phyloP scores from a whole-genome alignment of 2,113 vertebrate genomes.

The Pseudorectes ferrugineus region DNA sequence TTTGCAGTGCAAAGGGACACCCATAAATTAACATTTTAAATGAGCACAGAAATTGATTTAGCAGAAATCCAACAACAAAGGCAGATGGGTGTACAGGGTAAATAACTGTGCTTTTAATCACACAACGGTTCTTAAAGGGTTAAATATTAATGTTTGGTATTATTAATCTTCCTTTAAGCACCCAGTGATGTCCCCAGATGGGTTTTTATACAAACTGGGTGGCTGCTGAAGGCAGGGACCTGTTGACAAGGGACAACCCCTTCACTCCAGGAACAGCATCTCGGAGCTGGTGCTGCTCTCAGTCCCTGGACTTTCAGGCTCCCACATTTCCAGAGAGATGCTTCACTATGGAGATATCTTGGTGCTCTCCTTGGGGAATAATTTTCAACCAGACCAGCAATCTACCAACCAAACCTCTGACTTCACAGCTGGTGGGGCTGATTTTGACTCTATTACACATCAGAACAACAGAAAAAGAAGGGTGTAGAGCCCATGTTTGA shows the following conservation, averaged over 20 bases:
- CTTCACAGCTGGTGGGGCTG: not conserved
- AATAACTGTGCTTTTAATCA: not conserved
- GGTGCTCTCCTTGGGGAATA: not conserved
- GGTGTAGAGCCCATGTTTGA: not conserved
- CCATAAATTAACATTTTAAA: not conserved
- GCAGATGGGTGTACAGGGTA: not conserved
- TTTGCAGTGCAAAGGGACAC: not conserved
- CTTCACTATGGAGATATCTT: not conserved
- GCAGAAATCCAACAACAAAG: not conserved
- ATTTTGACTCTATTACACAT: not conserved
- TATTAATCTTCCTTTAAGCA: conserved; percentile 23
- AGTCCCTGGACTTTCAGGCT: not conserved
- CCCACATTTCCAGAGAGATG: not conserved
- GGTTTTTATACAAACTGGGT: not conserved
- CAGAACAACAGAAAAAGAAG: not conserved
- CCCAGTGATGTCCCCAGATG: not conserved
- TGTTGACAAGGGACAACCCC: not conserved
- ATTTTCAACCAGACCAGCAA: not conserved
- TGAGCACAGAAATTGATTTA: not conserved
- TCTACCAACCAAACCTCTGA: not conserved
- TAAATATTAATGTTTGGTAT: conserved; percentile 25
- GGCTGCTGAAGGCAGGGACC: not conserved
- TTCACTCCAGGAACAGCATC: not conserved
- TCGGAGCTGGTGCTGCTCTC: not conserved
- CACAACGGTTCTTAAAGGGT: not conserved